Conservation (phyloP, 2,113 vertebrate species). For the Tetrax tetrax region DNA sequence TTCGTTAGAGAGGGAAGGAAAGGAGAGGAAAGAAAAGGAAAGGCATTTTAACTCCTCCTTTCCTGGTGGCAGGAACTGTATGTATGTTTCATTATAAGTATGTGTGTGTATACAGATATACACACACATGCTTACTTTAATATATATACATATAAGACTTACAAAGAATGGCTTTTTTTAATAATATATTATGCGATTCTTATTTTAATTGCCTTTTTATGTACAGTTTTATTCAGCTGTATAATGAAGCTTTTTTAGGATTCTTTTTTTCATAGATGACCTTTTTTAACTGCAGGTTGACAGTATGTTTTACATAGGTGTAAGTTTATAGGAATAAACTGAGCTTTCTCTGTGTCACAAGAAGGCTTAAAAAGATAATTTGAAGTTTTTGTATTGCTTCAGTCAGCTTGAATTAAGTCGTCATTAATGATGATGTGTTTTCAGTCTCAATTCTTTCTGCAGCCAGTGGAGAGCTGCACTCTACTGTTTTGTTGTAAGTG, state of each 20-base stretch:
- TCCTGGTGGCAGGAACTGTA: not conserved
- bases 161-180: not conserved
- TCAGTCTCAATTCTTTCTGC: not conserved
- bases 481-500: not conserved
- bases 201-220: not conserved
- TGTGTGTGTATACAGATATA: not conserved
- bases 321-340: not conserved
- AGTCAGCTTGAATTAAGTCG: not conserved
- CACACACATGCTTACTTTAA: too few relatives aligned
- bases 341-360: not conserved
- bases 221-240: not conserved
- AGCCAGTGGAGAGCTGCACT: not conserved
- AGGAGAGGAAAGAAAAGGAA: slow-evolving; percentile 6
- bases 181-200: not conserved
- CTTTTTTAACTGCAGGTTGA: not conserved
- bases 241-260: not conserved
- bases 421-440: not conserved
- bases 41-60: slow-evolving; percentile 2
- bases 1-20: not conserved
- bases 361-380: not conserved
- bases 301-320: not conserved
- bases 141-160: not conserved
- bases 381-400: not conserved
- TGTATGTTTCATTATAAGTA: not conserved
- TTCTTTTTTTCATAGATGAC: not conserved